A percentile compares a stretch with the other conserved stretches of the same genome.
Conservation (phyloP, 35 echinoderm and acorn worm genomes). For the Hemicentrotus pulcherrimus region DNA sequence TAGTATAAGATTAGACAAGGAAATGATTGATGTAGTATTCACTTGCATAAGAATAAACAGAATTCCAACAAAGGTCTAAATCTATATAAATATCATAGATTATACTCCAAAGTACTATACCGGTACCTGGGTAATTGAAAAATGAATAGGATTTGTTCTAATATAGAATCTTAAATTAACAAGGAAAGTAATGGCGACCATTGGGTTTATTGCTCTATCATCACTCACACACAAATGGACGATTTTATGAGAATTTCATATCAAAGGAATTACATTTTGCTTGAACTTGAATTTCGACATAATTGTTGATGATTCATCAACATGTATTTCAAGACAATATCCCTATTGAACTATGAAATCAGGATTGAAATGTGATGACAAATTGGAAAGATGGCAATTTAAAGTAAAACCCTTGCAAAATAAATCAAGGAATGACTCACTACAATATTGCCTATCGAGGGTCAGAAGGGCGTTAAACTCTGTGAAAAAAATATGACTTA, state of each 20-base stretch:
- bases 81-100: not conserved
- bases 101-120: not conserved
- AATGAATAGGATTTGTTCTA: not conserved
- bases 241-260: too few relatives aligned
- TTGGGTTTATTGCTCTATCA: too few relatives aligned
- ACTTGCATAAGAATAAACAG: not conserved
- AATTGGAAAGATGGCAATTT: not conserved
- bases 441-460: not conserved
- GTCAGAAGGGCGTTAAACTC: too few relatives aligned
- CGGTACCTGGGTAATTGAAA: too few relatives aligned
- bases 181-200: not conserved
- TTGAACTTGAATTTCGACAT: not conserved
- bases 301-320: not conserved
- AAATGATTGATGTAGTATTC: not conserved
- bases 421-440: not conserved
- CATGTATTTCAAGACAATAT: too few relatives aligned
- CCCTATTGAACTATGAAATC: not conserved
- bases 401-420: not conserved
- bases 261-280: too few relatives aligned
- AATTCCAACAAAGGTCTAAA: not conserved
- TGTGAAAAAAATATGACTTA: too few relatives aligned
- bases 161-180: not conserved
- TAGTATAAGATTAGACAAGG: not conserved
- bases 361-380: not conserved
- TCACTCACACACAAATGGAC: too few relatives aligned